These are phyloP conservation scores for Wasmannia auropunctata DNA, from an alignment of 1,140 invertebrate genomes.

Conservation along the genomic window DNA sequence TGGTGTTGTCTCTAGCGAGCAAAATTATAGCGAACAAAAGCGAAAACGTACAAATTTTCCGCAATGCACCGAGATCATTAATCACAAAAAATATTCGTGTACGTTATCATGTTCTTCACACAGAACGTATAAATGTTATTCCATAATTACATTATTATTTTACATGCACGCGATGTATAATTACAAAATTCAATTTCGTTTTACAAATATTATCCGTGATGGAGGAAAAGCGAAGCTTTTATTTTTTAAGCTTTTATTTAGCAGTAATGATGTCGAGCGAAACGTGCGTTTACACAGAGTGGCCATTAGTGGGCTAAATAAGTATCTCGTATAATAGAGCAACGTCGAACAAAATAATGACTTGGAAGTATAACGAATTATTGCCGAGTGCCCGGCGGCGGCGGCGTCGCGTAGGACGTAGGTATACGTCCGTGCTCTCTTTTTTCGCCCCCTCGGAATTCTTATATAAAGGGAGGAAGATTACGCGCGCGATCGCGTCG, in stretches of 20 bases:
- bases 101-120: not conserved
- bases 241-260: too few species aligned
- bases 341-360: not conserved
- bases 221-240: too few species aligned
- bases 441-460: not conserved
- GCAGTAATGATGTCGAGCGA: not conserved
- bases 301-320: not conserved
- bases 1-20: not conserved
- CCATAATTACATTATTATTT: not conserved
- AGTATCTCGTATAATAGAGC: not conserved
- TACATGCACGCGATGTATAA: not conserved
- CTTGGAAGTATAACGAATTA: not conserved
- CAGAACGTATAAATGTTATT: not conserved
- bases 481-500: conserved; percentile 3
- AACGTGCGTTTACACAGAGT: not conserved
- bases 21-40: not conserved
- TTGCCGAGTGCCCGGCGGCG: not conserved
- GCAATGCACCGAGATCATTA: not conserved
- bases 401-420: not conserved
- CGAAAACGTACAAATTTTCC: not conserved
- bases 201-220: not conserved
- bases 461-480: not conserved
- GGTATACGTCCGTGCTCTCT: not conserved
- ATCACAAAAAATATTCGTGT: not conserved
- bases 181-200: not conserved